These are phyloP conservation scores for Hydrotaea cyrtoneurina DNA, from an alignment of 2,888 invertebrate genomes.

Conservation along the genomic window DNA sequence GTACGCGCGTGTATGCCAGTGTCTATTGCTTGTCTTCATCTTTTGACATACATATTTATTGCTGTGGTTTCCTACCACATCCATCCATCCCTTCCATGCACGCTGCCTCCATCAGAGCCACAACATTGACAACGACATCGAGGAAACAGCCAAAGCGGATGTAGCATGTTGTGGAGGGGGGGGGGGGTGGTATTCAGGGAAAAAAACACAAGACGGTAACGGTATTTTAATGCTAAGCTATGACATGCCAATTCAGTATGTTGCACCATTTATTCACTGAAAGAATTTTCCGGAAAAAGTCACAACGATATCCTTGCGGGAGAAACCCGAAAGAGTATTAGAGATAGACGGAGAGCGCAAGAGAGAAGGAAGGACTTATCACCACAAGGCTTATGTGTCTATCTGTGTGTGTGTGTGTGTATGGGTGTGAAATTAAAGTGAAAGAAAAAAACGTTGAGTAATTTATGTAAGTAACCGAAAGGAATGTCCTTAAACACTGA, in stretches of 20 bases:
- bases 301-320: conserved; percentile 1
- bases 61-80: conserved; percentile 32
- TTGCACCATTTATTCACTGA: conserved; percentile 52
- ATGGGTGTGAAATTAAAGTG: conserved; percentile 10
- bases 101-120: neutral
- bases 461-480: conserved; percentile 39
- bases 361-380: conserved; percentile 21
- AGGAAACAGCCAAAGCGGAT: conserved; percentile 19
- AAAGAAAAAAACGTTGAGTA: conserved; percentile 25
- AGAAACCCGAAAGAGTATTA: neutral
- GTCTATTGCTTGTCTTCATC: conserved; percentile 21
- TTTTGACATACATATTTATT: conserved; percentile 42
- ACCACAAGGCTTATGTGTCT: neutral
- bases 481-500: conserved; percentile 40
- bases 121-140: neutral
- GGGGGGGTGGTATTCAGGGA: too few species aligned
- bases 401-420: conserved; percentile 1
- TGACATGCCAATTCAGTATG: conserved; percentile 62
- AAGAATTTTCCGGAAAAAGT: conserved; percentile 36
- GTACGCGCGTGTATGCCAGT: neutral
- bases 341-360: neutral
- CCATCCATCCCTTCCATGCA: neutral
- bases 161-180: neutral
- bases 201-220: conserved; percentile 38
- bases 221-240: conserved; percentile 64